Conservation (phyloP, 2,888 invertebrate species). For the Lepidocyrtinus sp. region DNA sequence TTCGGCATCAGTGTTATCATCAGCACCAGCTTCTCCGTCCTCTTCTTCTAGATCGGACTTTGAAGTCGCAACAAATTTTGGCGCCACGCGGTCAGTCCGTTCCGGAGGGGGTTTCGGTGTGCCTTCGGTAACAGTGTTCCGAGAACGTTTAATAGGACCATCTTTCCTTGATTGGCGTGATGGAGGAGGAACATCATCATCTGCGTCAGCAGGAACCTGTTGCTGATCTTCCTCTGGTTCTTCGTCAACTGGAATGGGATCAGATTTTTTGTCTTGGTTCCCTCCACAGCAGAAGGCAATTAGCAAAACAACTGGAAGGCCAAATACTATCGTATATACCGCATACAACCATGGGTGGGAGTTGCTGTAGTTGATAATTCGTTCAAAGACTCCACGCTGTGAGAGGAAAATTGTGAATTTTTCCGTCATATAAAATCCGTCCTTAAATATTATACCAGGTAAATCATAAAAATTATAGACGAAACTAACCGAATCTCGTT, state of each 20-base stretch:
- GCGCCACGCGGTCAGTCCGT: constrained; percentile 73
- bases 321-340: constrained; percentile 76
- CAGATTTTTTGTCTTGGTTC: constrained; percentile 57
- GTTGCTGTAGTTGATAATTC: constrained; percentile 83
- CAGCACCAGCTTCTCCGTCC: constrained; percentile 25
- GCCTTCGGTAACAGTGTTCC: constrained; percentile 74
- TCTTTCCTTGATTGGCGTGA: no score
- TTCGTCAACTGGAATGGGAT: neutral
- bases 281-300: constrained; percentile 84
- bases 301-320: constrained; percentile 84
- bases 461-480: constrained; percentile 4
- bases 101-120: constrained; percentile 81
- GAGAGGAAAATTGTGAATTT: constrained; percentile 70
- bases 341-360: constrained; percentile 94
- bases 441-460: neutral
- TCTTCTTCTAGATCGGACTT: constrained; percentile 69
- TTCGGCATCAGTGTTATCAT: constrained; percentile 5
- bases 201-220: constrained; percentile 71
- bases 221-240: constrained; percentile 16
- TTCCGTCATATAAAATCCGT: neutral
- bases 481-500: constrained; percentile 84
- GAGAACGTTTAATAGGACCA: no score
- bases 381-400: constrained; percentile 86
- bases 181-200: no score
- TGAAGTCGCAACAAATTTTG: constrained; percentile 32